phyloP scores from a whole-genome alignment of 2,113 vertebrate genomes.

The Hystrix brachyura region DNA sequence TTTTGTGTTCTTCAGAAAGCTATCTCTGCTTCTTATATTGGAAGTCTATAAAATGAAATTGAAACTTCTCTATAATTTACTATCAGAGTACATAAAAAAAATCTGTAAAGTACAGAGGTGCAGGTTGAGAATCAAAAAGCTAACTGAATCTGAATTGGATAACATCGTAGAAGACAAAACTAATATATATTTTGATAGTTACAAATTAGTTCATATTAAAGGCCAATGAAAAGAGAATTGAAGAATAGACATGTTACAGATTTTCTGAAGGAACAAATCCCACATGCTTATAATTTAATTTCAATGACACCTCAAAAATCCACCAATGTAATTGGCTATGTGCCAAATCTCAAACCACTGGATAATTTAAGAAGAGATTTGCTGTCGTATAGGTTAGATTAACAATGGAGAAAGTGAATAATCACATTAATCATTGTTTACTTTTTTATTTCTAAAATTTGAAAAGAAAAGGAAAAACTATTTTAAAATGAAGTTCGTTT shows the following conservation, averaged over 20 bases:
- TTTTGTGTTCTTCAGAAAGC: slow-evolving; percentile 55
- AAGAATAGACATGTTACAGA: neutral
- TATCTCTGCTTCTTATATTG: neutral
- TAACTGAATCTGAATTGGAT: neutral
- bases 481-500: neutral
- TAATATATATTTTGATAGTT: slow-evolving; percentile 18
- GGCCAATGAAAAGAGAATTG: neutral
- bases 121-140: neutral
- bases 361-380: neutral
- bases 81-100: neutral
- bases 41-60: neutral
- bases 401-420: neutral
- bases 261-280: neutral
- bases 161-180: neutral
- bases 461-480: neutral
- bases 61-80: neutral
- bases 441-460: neutral
- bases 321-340: neutral
- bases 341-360: neutral
- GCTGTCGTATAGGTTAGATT: neutral
- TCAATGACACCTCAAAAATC: neutral
- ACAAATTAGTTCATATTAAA: neutral
- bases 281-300: neutral
- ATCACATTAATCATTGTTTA: neutral
- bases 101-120: neutral